Conservation (phyloP, 2,113 vertebrate species). For the Propithecus coquereli region DNA sequence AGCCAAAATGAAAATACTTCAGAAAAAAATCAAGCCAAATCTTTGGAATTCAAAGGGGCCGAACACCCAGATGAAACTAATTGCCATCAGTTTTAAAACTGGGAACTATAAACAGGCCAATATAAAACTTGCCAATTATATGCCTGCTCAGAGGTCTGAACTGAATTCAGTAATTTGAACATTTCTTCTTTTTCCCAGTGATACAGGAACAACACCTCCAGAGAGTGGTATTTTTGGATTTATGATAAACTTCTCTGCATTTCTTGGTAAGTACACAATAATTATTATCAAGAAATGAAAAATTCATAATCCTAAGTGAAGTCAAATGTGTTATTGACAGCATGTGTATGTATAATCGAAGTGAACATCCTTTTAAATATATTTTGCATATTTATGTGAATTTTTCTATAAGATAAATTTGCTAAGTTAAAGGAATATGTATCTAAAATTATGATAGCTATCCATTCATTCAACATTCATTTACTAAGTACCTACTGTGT, state of each 20-base stretch:
- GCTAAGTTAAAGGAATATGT: background rate
- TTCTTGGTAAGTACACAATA: constrained; percentile 87
- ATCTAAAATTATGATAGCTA: background rate
- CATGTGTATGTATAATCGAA: background rate
- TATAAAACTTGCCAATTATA: background rate
- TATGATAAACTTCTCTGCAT: constrained; percentile 93
- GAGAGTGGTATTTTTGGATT: constrained; percentile 96
- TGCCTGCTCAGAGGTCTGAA: background rate
- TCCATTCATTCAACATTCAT: background rate
- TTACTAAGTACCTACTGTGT: background rate
- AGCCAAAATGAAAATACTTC: background rate
- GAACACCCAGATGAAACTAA: background rate
- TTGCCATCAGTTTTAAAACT: too few relatives aligned
- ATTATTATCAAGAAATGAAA: background rate
- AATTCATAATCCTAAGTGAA: background rate
- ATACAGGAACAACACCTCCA: constrained; percentile 90
- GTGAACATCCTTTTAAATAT: background rate
- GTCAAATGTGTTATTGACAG: background rate
- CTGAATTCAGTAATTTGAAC: background rate
- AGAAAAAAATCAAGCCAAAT: background rate
- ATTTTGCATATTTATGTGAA: background rate
- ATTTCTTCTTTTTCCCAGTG: constrained; percentile 81
- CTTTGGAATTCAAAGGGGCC: background rate
- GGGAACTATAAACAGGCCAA: too few relatives aligned
- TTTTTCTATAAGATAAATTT: background rate